Base-by-base conservation (phyloP, 2,797 vertebrate genomes). In the Dipus sagitta region DNA sequence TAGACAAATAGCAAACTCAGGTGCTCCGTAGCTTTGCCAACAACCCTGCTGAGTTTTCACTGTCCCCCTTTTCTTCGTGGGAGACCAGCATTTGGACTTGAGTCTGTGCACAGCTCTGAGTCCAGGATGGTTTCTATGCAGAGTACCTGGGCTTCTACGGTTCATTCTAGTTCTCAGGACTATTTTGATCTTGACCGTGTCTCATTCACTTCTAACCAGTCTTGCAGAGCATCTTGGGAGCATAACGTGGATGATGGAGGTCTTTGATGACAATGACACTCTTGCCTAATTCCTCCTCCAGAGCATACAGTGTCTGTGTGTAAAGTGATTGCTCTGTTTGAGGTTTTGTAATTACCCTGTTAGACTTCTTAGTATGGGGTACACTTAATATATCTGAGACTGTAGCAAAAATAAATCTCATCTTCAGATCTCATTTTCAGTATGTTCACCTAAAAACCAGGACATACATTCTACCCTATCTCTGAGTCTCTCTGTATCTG, bases 401-500 rank as follows among this genome's bases (percentile, higher is more conserved):
- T 90, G 34, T 82, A 79, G 9, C 0, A 58, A 21, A 15, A 85
- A 47, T 79, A 88, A 34, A 24, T 15, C 65, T 91, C 32, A 34
- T 32, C 42, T 32, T 54, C 75, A 81, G 85, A 67, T 86, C 9
- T 47, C 77, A 47, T 28, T 90, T 93, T 54, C 47, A 77, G 52
- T 24, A 72, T 94, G 87, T 28, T 72, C 68, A 90, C 32, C 79
- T 81, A 88, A 86, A 75, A 86, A 32, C n/a, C 14, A 91, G 74
- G 4, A 72, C 38, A 74, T 88, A 23, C n/a, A 58, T 52, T 47
- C 21, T 11, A 32, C 62, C 38, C 26, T 60, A 13, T 65, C 11
- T 58, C 60, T 74, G 12, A 72, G 38, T 58, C 9, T 67, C 68
- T 32, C 9, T 47, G 47, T 10, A 47, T 47, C 47, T 38, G 38